Evolutionary conservation across 2,888 invertebrate species (phyloP), one percentile per base, ranked within the genome.

Genomic region (Lasioglossum zephyrum): DNA sequence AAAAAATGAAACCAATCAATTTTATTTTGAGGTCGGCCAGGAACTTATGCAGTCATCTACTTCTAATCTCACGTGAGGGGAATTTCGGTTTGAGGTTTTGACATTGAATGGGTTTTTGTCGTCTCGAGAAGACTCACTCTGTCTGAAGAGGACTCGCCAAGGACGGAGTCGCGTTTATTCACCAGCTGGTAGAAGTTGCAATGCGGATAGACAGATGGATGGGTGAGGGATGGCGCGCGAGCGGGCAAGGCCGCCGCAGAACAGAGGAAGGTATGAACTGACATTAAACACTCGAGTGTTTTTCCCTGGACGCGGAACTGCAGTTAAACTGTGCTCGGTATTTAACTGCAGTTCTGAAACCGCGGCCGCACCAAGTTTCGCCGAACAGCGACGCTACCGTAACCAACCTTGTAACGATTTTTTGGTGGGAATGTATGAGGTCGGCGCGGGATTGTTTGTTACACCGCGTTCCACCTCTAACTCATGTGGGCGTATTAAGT

Each of bases 141-240:
- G 79, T 81, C 89, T 73, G 88, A 90, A 76, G 49, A 79, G 73
- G 47, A 77, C 73, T 76, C 75, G 41, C 78, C 39, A 80, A 76
- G 60, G 60, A 60, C 73, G 72, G 49, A 84, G 81, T 76, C 53
- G 60, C 74, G 44, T 44, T 82, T 81, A 77, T 83, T 84, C 87
- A 79, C 81, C 80, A 77, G 82, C 60, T 76, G 44, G 81, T 72
- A 44, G 47, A 81, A 77, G 63, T 75, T 86, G 53, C 80, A 44
- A 70, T 60, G 69, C 41, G 73, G 77, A 85, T 77, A 80, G 80
- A 85, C 76, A 26, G 80, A 73, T 70, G 69, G 78, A 73, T 73
- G 73, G 36, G 31, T 13, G n/a, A 39, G n/a, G 44, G 70, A 53
- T 22, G 69, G 69, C 49, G 69, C 49, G 74, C 69, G 41, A 41